Evolutionary conservation across 92 coral and sea anemone species (phyloP), one percentile per base, ranked within the genome.

Genomic region (Epizoanthus ramosus): DNA sequence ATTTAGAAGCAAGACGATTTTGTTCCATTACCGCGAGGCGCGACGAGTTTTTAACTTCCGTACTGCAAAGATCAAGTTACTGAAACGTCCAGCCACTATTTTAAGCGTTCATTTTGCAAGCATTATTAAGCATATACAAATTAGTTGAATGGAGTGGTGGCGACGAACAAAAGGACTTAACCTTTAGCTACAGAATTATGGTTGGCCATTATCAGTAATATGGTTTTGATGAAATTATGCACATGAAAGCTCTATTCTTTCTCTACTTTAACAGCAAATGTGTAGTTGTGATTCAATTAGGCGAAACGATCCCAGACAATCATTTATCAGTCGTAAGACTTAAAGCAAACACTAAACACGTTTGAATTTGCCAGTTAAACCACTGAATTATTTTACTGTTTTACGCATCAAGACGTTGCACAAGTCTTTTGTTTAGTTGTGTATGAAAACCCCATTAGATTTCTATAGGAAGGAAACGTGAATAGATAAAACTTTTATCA

Each of bases 381-480:
- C 83, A 73, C 81, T 73, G 85, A 85, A 91, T 91, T 71, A 90
- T 87, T 54, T 28, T 13, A 47, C 88, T 68, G 79, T 91, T 91
- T 92, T 83, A 88, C 75, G 66, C 81, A 33, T 58, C 18, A 22
- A 88, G 94, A 91, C 94, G 80, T 83, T 88, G 79, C 89, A 79
- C 87, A 69, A 86, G 63, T 75, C 92, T 73, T 91, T 93, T 93
- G 94, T 91, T 89, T 92, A 83, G 79, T 74, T 83, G 85, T 90
- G 91, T 83, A 85, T 91, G 92, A 83, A 84, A 92, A 88, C 89
- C 84, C 94, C 92, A 93, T 93, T 88, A 93, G 91, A 90, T 88
- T 89, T 88, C 89, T 84, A 88, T 79, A 90, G 94, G 91, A 88
- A 93, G 94, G 88, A 90, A 90, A 91, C 74, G 85, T 70, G 77